These are phyloP conservation scores for Prinia subflava DNA, from an alignment of 2,113 vertebrate genomes.

Conservation along the genomic window DNA sequence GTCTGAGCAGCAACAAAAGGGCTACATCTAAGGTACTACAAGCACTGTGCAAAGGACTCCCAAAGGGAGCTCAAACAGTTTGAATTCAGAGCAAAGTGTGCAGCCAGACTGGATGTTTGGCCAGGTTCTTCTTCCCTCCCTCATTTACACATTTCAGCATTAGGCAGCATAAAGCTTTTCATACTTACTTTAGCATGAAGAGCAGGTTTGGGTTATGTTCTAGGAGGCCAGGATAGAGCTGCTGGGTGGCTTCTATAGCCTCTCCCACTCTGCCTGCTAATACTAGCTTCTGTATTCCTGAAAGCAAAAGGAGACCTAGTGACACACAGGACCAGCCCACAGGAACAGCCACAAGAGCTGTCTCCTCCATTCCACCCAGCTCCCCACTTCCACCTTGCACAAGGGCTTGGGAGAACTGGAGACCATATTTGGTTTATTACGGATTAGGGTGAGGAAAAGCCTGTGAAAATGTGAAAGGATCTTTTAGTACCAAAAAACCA, in stretches of 20 bases:
- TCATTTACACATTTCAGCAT: constrained; percentile 20
- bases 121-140: neutral
- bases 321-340: neutral
- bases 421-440: neutral
- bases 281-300: constrained; percentile 98
- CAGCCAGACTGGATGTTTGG: neutral
- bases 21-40: fast-evolving
- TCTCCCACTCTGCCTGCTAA: constrained; percentile 95
- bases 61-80: neutral
- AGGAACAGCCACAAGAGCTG: neutral
- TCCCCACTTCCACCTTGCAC: neutral
- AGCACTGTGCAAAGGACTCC: neutral
- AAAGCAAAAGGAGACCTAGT: constrained; percentile 43
- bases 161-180: neutral
- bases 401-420: neutral
- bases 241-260: constrained; percentile 94
- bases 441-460: neutral
- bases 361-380: neutral
- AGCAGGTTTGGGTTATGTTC: constrained; percentile 97
- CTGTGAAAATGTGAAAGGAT: neutral
- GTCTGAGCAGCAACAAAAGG: neutral
- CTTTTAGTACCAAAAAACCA: neutral
- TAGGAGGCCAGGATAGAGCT: constrained; percentile 92
- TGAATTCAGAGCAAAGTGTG: neutral
- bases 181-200: constrained; percentile 98